Base-by-base conservation (phyloP, 1,140 invertebrate species). In the Odontomachus brunneus region DNA sequence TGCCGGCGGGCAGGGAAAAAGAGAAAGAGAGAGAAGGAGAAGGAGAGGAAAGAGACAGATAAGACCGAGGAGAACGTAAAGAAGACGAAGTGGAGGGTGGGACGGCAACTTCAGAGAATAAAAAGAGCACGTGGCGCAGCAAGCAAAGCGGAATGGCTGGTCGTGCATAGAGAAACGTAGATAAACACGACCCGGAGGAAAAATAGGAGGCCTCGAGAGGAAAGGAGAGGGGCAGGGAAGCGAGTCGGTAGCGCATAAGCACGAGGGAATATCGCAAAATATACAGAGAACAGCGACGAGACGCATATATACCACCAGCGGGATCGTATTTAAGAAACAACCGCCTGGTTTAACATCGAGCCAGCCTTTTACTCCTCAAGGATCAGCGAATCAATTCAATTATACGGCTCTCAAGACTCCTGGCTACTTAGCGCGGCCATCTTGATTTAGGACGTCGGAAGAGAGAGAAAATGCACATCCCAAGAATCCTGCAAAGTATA, bases 101-200 rank as follows among this genome's bases (percentile, higher is more conserved):
- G 9, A 12, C 11, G 49, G 49, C 4, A 66, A 38, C 24, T 24
- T 38, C 0, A 33, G 19, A 60, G 29, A 26, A 53, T 66, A 53
- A 38, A 53, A 66, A 66, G 29, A 38, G 26, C 26, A 38, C 29
- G 29, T 51, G 38, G 55, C 48, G 22, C 3, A 22, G 29, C 38
- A 26, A 33, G 19, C 29, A 29, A 55, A 55, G 9, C 38, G 29
- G 53, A 76, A 38, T 24, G 26, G 22, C 60, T n/a, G 60, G 24
- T 65, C 62, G 24, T 24, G 72, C n/a, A 60, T 49, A 38, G 14
- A n/a, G 14, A 17, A 65, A 63, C 19, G 33, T 17, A 49, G 48
- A 53, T 60, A 26, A 74, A 24, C 22, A 33, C 53, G 22, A 74
- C 7, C 29, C 17, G 51, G 4, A 26, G 69, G 38, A 44, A 80